Conservation (phyloP, 2,888 invertebrate species). For the Aelia acuminata region DNA sequence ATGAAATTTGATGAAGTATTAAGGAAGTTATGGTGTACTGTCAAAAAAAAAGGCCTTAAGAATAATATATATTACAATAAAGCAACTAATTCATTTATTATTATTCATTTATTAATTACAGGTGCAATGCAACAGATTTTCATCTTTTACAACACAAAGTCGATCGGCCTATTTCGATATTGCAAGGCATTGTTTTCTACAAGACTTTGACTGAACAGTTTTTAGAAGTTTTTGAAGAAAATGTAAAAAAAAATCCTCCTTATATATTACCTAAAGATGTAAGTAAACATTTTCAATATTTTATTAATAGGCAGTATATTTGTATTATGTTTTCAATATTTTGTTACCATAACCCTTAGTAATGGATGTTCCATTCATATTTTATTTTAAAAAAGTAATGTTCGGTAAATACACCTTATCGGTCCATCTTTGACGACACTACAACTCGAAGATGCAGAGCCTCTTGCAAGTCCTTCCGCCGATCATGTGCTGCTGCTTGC, state of each 20-base stretch:
- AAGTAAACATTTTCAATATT: neutral
- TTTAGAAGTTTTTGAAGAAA: constrained; percentile 84
- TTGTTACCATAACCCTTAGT: neutral
- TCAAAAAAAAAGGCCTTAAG: too few species aligned
- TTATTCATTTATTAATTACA: constrained; percentile 66
- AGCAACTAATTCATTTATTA: neutral
- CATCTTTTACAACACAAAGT: constrained; percentile 82
- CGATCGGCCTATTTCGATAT: constrained; percentile 77
- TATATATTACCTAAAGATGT: constrained; percentile 68
- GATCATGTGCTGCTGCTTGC: too few species aligned
- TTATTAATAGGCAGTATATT: neutral
- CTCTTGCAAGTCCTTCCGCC: too few species aligned
- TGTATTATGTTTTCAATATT: neutral
- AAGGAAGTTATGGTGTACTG: too few species aligned
- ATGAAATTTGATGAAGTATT: too few species aligned
- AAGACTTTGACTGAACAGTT: constrained; percentile 87
- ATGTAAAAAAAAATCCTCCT: constrained; percentile 79
- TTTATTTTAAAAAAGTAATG: too few species aligned
- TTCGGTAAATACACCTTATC: too few species aligned
- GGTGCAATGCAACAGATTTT: constrained; percentile 84
- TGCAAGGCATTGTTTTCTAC: constrained; percentile 80
- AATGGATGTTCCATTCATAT: neutral
- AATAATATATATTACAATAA: neutral
- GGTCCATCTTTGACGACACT: too few species aligned
- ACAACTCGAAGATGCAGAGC: too few species aligned